These are phyloP conservation scores for Chrysolophus pictus DNA, from an alignment of 2,797 vertebrate species.

Conservation along the genomic window DNA sequence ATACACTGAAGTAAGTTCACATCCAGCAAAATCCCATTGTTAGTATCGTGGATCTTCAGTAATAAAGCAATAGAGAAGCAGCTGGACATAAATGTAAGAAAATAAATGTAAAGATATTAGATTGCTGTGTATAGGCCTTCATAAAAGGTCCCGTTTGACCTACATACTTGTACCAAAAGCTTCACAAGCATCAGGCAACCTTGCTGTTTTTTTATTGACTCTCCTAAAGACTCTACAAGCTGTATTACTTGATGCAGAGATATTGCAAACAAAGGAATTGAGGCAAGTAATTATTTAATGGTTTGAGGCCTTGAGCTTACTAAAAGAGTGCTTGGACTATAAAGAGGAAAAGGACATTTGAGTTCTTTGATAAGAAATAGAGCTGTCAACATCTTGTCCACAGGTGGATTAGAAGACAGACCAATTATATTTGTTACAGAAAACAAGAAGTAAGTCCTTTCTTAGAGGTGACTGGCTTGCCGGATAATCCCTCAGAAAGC, in stretches of 20 bases:
- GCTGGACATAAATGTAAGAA: neutral
- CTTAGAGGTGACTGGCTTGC: neutral
- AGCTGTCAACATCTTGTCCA: neutral
- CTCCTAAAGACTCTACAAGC: constrained; percentile 48
- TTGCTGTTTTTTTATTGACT: constrained; percentile 37
- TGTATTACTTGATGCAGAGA: constrained; percentile 24
- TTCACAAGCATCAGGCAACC: constrained; percentile 9
- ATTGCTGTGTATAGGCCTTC: neutral
- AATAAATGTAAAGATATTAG: neutral
- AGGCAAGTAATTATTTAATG: constrained; percentile 42
- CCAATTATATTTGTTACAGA: neutral
- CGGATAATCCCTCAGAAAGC: neutral
- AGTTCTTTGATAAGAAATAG: neutral
- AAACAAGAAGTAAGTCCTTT: neutral
- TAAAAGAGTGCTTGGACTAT: neutral
- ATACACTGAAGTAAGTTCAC: neutral
- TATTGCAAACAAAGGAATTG: constrained; percentile 1
- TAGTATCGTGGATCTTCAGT: neutral
- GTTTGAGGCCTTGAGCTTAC: neutral
- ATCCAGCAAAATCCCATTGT: neutral
- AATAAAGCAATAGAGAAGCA: neutral
- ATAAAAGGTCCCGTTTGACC: neutral
- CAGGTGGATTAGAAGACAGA: neutral
- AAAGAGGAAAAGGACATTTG: neutral
- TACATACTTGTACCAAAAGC: neutral